Base-by-base conservation (phyloP, 2,888 invertebrate species). In the Prosopocoilus inquinatus region DNA sequence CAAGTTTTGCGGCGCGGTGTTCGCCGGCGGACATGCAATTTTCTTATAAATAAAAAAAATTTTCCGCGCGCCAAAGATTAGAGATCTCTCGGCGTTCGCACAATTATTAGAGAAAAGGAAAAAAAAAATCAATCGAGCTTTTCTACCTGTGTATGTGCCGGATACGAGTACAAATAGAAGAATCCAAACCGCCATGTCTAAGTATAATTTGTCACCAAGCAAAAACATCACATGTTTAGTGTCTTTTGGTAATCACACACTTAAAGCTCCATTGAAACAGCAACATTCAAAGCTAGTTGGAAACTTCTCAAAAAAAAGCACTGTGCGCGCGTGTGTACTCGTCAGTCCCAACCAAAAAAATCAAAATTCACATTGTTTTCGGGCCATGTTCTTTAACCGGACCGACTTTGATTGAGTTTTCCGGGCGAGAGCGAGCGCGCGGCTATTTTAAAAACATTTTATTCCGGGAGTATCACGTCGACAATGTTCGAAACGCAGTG, bases 371-470 rank as follows among this genome's bases (percentile, higher is more conserved):
- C 41, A 41, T 41, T 15, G 15, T 41, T 13, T 41, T 41, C n/a
- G 41, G 38, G 3, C 7, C 41, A 28, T 28, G 20, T 28, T 28
- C 5, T 5, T 28, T 28, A 7, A 28, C 7, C 20, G 20, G 20
- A 28, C 5, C 20, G 20, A 28, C 5, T 28, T 28, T 28, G 20
- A 28, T 28, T 28, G 20, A 28, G 20, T 28, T 28, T 28, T 28
- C 20, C 1, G 20, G 20, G 20, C 5, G 5, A 7, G 20, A 11
- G 41, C 16, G 33, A 33, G 32, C 28, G 41, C 55, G 53, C 63
- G 56, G 48, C 61, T 54, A 63, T 57, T 58, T 58, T 56, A 61
- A 63, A 63, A 63, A 59, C 61, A 58, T 61, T 54, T 61, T 57
- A 49, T 48, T 55, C 54, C 56, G 56, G 58, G 55, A 55, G 47